Evolutionary conservation across 2,113 vertebrate species (phyloP).

Genomic region (Nerophis lumbriciformis): DNA sequence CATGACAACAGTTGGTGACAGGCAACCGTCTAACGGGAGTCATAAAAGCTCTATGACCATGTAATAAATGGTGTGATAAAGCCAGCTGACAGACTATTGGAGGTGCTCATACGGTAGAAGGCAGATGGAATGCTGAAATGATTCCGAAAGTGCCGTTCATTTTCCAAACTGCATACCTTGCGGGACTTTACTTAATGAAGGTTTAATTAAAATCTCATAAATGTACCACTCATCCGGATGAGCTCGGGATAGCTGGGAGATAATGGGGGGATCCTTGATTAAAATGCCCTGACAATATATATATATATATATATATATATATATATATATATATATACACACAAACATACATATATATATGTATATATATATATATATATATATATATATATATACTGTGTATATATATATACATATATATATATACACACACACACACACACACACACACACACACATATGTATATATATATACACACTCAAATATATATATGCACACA

Average conservation of each 20-base stretch:
- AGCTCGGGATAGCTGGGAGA: conserved; percentile 15
- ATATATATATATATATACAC: too few relatives aligned
- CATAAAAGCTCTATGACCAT: conserved; percentile 35
- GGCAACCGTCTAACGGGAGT: conserved; percentile 30
- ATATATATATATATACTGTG: too few relatives aligned
- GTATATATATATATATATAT: too few relatives aligned
- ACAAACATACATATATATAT: too few relatives aligned
- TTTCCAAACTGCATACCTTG: conserved; percentile 42
- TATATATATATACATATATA: too few relatives aligned
- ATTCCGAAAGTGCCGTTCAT: conserved; percentile 22
- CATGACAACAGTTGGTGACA: conserved; percentile 9
- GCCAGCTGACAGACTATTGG: conserved; percentile 18
- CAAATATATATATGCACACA: too few relatives aligned
- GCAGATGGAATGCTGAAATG: conserved; percentile 33
- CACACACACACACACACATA: too few relatives aligned
- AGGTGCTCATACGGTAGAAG: conserved; percentile 16
- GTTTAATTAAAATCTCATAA: conserved; percentile 53
- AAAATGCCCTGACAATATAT: background rate
- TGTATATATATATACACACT: too few relatives aligned
- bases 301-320: too few relatives aligned
- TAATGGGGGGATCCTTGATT: conserved; percentile 12
- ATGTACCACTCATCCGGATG: conserved; percentile 23
- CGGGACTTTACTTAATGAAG: conserved; percentile 38
- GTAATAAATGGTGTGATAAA: conserved; percentile 42
- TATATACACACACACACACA: too few relatives aligned